Base-by-base conservation (phyloP, 2,113 vertebrate genomes). In the Parotia lawesii region DNA sequence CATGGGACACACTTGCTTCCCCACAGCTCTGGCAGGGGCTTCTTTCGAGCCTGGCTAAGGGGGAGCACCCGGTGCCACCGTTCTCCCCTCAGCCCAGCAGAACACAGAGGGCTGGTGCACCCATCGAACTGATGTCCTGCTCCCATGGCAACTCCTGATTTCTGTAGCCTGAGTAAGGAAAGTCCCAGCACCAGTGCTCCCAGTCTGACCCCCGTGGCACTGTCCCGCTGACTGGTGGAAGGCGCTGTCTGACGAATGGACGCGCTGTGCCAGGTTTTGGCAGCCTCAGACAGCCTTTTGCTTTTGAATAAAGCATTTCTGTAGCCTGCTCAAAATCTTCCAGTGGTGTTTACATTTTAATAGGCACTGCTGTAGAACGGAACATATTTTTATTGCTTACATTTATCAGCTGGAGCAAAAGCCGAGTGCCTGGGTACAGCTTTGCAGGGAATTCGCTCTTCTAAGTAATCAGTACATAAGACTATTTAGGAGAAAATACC, bases 331-430 rank as follows among this genome's bases (percentile, higher is more conserved):
- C 95, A 94, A 88, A 90, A 96, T 95, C 96, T 88, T 90, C 73
- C 93, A 75, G 65, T 86, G 77, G 80, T 90, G 96, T 97, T 97
- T 97, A 97, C 97, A 97, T 98, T 97, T 98, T 97, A 97, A 97
- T 97, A 94, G 97, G 91, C 84, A 50, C 91, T 89, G 92, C 94
- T 84, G 90, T 79, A 94, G 94, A 94, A 95, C 70, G 93, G 95
- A 95, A 83, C 87, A 47, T 89, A 71, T 93, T 94, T 89, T 97
- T 96, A 96, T 97, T 91, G 95, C 97, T 95, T 92, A 54, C 87
- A 92, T 97, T 96, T 95, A 91, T 97, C 96, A 96, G 86, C 74
- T 56, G 85, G 93, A 94, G 86, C 48, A 78, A 66, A 83, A 54
- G 42, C 48, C 0, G 9, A 65, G 44, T 11, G 82, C 82, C 15